Percentiles rank a stretch among this genome's conserved stretches.
phyloP scores from a whole-genome alignment of 2,797 vertebrate genomes.

The Pipistrellus pipistrellus region DNA sequence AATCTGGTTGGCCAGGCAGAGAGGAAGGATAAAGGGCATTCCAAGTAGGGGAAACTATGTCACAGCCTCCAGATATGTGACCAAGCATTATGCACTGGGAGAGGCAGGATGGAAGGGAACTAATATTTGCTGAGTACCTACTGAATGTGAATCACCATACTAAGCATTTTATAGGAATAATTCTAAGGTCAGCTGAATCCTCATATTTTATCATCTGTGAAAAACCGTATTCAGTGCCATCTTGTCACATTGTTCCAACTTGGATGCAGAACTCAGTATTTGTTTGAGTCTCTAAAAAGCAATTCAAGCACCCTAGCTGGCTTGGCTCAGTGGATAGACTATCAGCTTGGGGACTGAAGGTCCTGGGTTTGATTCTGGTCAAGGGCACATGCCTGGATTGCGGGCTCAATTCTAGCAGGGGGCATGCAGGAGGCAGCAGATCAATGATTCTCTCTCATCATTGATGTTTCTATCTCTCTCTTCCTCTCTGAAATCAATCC shows the following conservation, averaged over 20 bases:
- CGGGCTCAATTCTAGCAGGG: no score
- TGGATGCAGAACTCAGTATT: not conserved
- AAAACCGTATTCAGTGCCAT: not conserved
- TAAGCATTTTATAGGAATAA: not conserved
- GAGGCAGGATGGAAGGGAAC: not conserved
- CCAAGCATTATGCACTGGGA: not conserved
- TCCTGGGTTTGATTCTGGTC: not conserved
- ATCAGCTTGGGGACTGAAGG: not conserved
- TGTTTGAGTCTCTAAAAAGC: conserved; percentile 39
- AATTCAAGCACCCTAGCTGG: not conserved
- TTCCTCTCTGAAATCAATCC: no score
- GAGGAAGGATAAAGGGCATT: not conserved
- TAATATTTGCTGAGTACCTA: not conserved
- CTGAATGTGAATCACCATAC: not conserved
- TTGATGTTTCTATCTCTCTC: no score
- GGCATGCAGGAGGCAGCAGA: no score
- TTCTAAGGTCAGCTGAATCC: conserved; percentile 1
- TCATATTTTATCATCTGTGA: not conserved
- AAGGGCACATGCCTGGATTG: no score
- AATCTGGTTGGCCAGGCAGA: conserved; percentile 18
- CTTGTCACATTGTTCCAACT: not conserved
- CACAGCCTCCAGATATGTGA: not conserved
- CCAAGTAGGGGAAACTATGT: not conserved
- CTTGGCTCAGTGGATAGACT: not conserved
- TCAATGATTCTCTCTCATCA: no score